Conservation (phyloP, 2,113 vertebrate species). For the Anoplopoma fimbria region DNA sequence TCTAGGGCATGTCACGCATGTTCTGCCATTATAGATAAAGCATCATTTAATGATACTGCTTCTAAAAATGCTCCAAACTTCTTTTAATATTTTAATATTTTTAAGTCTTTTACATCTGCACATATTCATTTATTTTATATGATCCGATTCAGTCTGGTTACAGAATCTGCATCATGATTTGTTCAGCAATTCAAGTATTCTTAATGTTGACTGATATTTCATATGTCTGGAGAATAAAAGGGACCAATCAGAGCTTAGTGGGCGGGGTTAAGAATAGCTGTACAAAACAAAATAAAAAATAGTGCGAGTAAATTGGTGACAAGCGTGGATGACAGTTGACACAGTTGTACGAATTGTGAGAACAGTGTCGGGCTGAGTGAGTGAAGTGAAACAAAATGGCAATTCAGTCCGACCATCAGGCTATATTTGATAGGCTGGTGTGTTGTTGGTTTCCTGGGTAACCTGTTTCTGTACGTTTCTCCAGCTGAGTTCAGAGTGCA, state of each 20-base stretch:
- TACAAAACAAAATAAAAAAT: background rate
- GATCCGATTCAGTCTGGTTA: background rate
- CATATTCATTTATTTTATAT: background rate
- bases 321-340: too few relatives aligned
- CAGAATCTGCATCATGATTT: background rate
- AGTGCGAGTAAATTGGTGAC: too few relatives aligned
- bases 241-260: background rate
- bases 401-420: background rate
- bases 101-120: background rate
- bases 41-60: background rate
- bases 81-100: too few relatives aligned
- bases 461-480: conserved; percentile 52
- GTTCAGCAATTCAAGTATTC: background rate
- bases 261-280: background rate
- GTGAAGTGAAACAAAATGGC: too few relatives aligned
- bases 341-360: too few relatives aligned
- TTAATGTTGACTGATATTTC: background rate
- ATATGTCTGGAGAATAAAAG: background rate
- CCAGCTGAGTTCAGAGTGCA: conserved; percentile 54
- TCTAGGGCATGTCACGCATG: background rate
- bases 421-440: background rate
- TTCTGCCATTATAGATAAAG: background rate
- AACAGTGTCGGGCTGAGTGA: background rate
- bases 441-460: conserved; percentile 40
- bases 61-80: conserved; percentile 1